Base-by-base conservation (phyloP, 2,113 vertebrate species). In the Acrocephalus arundinaceus region DNA sequence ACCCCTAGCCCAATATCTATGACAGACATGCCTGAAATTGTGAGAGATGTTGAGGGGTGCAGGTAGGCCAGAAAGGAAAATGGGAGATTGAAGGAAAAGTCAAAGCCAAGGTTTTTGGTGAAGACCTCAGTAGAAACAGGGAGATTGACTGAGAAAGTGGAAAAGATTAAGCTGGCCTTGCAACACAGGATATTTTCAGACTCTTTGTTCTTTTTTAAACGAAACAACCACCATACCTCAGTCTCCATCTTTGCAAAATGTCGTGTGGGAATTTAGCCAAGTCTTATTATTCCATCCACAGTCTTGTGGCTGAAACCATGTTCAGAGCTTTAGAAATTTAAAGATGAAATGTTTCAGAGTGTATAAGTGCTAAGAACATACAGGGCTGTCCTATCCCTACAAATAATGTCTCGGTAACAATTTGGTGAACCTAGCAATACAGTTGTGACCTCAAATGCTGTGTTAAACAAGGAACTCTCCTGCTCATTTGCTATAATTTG, bases 341-440 rank as follows among this genome's bases (percentile, higher is more conserved):
- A 89, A 94, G 74, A 57, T 70, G 49, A 95, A 85, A 76, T 87
- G 43, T 46, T 93, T 83, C 61, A 71, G 65, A 65, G 52, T 51
- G 18, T 52, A 9, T 55, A 83, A 95, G 75, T 2, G 2, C 48
- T 51, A 27, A 83, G 72, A 86, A 93, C 33, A 57, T 37, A n/a
- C 7, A 67, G 23, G 17, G 16, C 30, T 90, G 59, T 94, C 52
- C 75, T 86, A 46, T 70, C 87, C 55, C 63, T 90, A 83, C 85
- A 93, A 66, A 88, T 71, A 80, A 94, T 4, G 39, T 46, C 39
- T 74, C 3, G 0, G 59, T 62, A 91, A 80, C 80, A 83, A 90
- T 93, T 88, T 80, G 46, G 48, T 88, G 93, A 94, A 72, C 59
- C 19, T 75, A 90, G 51, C 54, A 95, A 77, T 74, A 71, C 6